Evolutionary conservation across 1,140 invertebrate species (phyloP), one percentile per base, ranked within the genome.

Genomic region (Lordiphosa stackelbergi): DNA sequence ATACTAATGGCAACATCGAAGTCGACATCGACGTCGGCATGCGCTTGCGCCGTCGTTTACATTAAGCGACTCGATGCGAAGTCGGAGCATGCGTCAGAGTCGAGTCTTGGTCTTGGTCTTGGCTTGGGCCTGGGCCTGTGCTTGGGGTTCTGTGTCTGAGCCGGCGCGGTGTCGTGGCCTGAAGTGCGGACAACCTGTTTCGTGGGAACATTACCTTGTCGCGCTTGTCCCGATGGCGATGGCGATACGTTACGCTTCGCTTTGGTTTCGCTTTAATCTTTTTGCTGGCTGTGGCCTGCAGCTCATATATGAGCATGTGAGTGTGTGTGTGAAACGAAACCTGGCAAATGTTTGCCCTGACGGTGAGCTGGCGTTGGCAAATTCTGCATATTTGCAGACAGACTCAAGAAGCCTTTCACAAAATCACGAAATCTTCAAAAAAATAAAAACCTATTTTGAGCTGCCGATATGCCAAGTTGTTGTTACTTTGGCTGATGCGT

Each of bases 201-300:
- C 85, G 85, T 87, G 85, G 85, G 85, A 87, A 87, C 85, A 85
- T 86, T 86, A 86, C 85, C 85, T 86, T 86, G 84, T 78, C 74
- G 72, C 79, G 77, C 64, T 77, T 81, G 78, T 83, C 79, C 69
- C 74, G 64, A 68, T 68, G 64, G 64, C 72, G 75, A 83, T 79
- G 75, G 75, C 79, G 79, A 70, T 85, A 79, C 66, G 79, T 84
- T 85, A 78, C 73, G 73, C 70, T 85, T 85, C 78, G 79, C 72
- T 78, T 85, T 85, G 79, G 79, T 71, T 84, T 85, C 73, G 79
- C 72, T 79, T 79, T 79, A 79, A 79, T 84, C 77, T 77, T 72
- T 58, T 60, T 53, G 35, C 24, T 53, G 56, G 36, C 40, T 28
- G 41, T 31, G 37, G 56, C 35, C 53, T 69, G 73, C 58, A 57